Conservation (phyloP, 2,797 vertebrate species). For the Sebastes variabilis region DNA sequence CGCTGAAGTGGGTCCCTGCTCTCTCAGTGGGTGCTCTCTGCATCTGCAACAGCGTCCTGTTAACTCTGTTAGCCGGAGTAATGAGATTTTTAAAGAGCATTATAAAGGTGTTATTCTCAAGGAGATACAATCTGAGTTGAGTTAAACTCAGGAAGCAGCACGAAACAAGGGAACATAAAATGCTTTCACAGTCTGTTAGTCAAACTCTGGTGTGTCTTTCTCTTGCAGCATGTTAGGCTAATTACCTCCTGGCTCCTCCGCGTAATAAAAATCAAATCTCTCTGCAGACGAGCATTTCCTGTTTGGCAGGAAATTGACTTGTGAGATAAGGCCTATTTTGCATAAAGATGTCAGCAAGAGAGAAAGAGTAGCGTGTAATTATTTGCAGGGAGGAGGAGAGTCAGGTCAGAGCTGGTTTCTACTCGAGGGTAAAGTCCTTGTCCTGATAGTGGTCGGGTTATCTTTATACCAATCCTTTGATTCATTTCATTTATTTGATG, state of each 20-base stretch:
- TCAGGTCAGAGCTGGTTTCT: slow-evolving; percentile 31
- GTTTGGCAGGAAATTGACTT: slow-evolving; percentile 67
- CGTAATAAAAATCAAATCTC: slow-evolving; percentile 68
- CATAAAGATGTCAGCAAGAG: slow-evolving; percentile 65
- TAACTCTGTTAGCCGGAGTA: slow-evolving; percentile 21
- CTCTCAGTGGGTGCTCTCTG: slow-evolving; percentile 11
- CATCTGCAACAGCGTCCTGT: slow-evolving; percentile 21
- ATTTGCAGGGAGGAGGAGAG: slow-evolving; percentile 45
- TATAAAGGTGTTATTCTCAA: slow-evolving; percentile 50
- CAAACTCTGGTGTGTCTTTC: slow-evolving; percentile 15
- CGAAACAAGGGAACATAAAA: slow-evolving; percentile 33
- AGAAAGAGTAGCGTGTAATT: slow-evolving; percentile 47
- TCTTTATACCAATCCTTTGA: slow-evolving; percentile 47
- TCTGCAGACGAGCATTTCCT: slow-evolving; percentile 68
- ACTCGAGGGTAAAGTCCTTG: slow-evolving; percentile 49
- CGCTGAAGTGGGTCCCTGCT: slow-evolving; percentile 7
- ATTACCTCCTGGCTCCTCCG: slow-evolving; percentile 56
- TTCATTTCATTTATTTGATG: slow-evolving; percentile 44
- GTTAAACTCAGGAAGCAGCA: slow-evolving; percentile 53
- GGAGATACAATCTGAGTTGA: slow-evolving; percentile 51
- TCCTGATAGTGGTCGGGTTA: slow-evolving; percentile 44
- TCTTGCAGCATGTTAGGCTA: slow-evolving; percentile 46
- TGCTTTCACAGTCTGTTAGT: slow-evolving; percentile 49
- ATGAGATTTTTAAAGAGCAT: slow-evolving; percentile 52
- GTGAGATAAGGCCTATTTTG: slow-evolving; percentile 71